These are phyloP conservation scores for Tetheella fluctuosa DNA, from an alignment of 2,888 invertebrate species.

Conservation along the genomic window DNA sequence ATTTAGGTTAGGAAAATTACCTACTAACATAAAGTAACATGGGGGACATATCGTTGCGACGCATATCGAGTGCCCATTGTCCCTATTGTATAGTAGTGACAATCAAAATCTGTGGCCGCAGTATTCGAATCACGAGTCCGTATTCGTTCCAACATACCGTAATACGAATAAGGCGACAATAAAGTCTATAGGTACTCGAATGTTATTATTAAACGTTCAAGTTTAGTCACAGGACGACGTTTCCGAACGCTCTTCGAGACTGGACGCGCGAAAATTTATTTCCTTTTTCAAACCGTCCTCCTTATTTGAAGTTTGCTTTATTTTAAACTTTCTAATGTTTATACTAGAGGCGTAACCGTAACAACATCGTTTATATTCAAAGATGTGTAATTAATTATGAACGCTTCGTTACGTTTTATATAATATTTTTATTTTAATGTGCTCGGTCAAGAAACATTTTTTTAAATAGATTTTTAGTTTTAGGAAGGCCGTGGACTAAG, in stretches of 20 bases:
- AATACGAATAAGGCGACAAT: constrained; percentile 76
- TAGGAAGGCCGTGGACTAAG: constrained; percentile 54
- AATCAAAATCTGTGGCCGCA: constrained; percentile 61
- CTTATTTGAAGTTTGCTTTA: constrained; percentile 34
- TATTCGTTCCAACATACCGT: constrained; percentile 83
- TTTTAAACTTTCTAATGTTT: constrained; percentile 59
- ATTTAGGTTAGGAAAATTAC: constrained; percentile 77
- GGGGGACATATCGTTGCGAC: constrained; percentile 51
- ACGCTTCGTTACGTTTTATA: constrained; percentile 71
- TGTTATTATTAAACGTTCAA: constrained; percentile 64
- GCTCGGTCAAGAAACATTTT: constrained; percentile 56
- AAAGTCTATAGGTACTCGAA: constrained; percentile 50
- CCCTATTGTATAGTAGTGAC: constrained; percentile 62
- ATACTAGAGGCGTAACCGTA: constrained; percentile 41
- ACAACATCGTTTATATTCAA: constrained; percentile 50
- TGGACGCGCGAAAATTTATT: constrained; percentile 35
- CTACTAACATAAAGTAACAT: constrained; percentile 60
- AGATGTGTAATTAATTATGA: constrained; percentile 65
- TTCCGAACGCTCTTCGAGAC: constrained; percentile 32
- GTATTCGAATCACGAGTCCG: constrained; percentile 74
- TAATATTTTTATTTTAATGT: constrained; percentile 65
- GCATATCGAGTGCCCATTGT: constrained; percentile 77
- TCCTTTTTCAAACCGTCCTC: constrained; percentile 35
- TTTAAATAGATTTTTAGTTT: constrained; percentile 64
- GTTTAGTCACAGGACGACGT: constrained; percentile 70